Conservation (phyloP, 2,113 vertebrate genomes). For the Coturnix japonica region DNA sequence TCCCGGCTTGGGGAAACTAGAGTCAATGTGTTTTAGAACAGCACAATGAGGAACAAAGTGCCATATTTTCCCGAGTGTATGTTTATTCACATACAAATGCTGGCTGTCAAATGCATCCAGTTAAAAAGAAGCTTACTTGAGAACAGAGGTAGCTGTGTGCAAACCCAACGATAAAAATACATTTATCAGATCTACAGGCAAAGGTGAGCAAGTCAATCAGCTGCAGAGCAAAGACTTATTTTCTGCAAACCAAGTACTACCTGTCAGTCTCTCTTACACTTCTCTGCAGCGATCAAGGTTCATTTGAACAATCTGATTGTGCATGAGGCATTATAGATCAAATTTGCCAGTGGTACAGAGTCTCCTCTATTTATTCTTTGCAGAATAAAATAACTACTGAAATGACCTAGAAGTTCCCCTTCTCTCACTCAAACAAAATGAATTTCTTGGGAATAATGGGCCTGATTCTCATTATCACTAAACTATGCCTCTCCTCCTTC, state of each 20-base stretch:
- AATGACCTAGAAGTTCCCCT: conserved; percentile 57
- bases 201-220: conserved; percentile 17
- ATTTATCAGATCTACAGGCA: neutral
- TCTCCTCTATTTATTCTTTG: conserved; percentile 57
- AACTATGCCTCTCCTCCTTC: conserved; percentile 42
- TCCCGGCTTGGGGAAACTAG: neutral
- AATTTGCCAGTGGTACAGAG: conserved; percentile 35
- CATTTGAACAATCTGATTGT: conserved; percentile 56
- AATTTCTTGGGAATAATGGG: conserved; percentile 62
- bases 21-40: neutral
- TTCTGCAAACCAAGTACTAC: conserved; percentile 18
- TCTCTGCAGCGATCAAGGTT: conserved; percentile 40
- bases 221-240: conserved; percentile 27
- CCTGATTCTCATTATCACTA: conserved; percentile 61
- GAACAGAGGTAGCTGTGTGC: neutral
- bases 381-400: conserved; percentile 45
- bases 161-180: neutral
- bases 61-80: neutral
- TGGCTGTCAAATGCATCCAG: neutral
- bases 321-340: conserved; percentile 50
- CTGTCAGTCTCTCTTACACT: neutral
- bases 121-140: neutral
- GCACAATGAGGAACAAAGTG: neutral
- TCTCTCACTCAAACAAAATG: conserved; percentile 41
- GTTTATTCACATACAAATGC: neutral